phyloP scores from a whole-genome alignment of 2,888 invertebrate genomes.

The Chrysomela aeneicollis region DNA sequence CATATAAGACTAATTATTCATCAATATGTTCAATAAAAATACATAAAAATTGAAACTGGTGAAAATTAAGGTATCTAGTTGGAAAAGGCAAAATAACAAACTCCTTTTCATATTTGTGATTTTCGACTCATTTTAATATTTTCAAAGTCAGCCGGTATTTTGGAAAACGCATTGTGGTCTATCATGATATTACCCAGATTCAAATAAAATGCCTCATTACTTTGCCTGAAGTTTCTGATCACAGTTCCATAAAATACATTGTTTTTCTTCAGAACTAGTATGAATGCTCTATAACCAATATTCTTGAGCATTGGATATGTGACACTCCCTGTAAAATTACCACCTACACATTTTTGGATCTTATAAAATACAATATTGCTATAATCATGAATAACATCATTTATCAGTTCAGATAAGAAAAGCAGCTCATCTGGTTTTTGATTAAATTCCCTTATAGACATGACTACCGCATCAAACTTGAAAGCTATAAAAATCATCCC shows the following conservation, averaged over 20 bases:
- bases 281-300: constrained; percentile 38
- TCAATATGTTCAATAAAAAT: no score
- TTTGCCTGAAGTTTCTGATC: constrained; percentile 16
- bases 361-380: constrained; percentile 27
- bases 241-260: constrained; percentile 32
- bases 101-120: constrained; percentile 22
- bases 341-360: constrained; percentile 29
- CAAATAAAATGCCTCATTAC: constrained; percentile 10
- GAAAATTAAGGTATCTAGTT: no score
- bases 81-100: no score
- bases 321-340: constrained; percentile 25
- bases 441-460: constrained; percentile 29
- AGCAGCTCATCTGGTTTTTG: constrained; percentile 25
- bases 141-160: constrained; percentile 28
- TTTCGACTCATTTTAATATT: constrained; percentile 25
- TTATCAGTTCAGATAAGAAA: constrained; percentile 13
- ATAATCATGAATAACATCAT: constrained; percentile 28
- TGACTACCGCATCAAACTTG: constrained; percentile 42
- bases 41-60: no score
- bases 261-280: constrained; percentile 39
- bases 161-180: constrained; percentile 25
- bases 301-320: constrained; percentile 31
- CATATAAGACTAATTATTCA: no score
- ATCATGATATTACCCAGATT: constrained; percentile 20
- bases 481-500: constrained; percentile 43